These are phyloP conservation scores for Tokudaia tokunoshimensis DNA, from an alignment of 2,797 vertebrate species.

Conservation along the genomic window DNA sequence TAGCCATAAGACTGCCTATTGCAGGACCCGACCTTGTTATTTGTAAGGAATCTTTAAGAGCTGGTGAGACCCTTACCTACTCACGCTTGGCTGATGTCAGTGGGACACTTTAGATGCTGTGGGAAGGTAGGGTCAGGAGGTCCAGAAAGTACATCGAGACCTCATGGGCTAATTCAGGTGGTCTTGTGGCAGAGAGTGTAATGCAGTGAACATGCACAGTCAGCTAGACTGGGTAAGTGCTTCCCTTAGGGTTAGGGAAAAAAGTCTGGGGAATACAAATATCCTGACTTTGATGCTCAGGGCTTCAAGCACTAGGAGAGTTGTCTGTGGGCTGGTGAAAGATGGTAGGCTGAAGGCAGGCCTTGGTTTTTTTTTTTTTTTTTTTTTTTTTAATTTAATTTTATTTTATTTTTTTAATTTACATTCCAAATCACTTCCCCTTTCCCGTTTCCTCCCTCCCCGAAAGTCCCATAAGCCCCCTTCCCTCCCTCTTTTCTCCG, in stretches of 20 bases:
- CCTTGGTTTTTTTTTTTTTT: too few species aligned
- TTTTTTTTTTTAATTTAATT: too few species aligned
- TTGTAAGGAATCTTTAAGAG: accelerated
- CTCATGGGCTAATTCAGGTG: neutral
- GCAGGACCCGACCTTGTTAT: neutral
- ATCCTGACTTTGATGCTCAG: neutral
- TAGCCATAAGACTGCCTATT: neutral
- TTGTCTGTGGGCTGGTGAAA: neutral
- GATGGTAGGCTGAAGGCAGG: neutral
- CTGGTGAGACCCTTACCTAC: neutral
- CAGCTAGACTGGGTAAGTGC: neutral
- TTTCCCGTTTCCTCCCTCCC: too few species aligned
- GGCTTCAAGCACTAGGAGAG: neutral
- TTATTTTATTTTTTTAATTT: too few species aligned
- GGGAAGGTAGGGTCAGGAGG: neutral
- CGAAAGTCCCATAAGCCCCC: too few species aligned
- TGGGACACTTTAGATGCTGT: neutral
- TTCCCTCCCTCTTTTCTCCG: too few species aligned
- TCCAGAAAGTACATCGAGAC: neutral
- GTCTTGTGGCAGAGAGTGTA: neutral
- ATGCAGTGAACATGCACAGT: neutral
- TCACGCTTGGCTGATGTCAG: neutral
- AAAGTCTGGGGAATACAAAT: neutral
- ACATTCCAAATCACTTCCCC: too few species aligned
- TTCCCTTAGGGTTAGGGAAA: neutral